phyloP scores from a whole-genome alignment of 2,113 vertebrate genomes.

The Columbina picui region DNA sequence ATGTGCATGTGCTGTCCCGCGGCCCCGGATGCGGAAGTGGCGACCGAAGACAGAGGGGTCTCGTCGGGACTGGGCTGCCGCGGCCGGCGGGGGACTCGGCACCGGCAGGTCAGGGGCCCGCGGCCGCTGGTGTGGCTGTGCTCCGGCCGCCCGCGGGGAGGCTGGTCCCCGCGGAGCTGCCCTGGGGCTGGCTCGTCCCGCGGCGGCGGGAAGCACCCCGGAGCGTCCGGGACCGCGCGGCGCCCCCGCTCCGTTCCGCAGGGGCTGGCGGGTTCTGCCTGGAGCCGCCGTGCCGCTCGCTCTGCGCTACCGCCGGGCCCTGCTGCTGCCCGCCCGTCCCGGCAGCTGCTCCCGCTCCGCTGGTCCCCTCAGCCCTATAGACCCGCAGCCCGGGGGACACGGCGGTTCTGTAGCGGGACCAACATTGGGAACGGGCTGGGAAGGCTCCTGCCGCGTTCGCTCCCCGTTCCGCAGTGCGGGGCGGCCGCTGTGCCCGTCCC shows the following conservation, averaged over 20 bases:
- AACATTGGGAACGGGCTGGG: no score
- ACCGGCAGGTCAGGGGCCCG: neutral
- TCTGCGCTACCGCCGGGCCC: neutral
- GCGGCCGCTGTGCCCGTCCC: neutral
- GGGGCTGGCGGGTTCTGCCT: neutral
- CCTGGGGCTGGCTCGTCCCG: neutral
- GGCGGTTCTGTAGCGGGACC: fast-evolving
- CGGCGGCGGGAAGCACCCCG: neutral
- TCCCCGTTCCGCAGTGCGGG: no score
- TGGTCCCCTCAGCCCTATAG: fast-evolving
- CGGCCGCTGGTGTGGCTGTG: neutral
- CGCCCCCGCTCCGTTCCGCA: neutral
- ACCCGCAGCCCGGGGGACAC: fast-evolving
- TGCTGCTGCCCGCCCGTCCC: neutral
- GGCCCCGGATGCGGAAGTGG: conserved; percentile 28
- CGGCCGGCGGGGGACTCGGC: neutral
- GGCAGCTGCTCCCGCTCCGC: neutral
- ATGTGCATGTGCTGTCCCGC: neutral
- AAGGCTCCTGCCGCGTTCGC: no score
- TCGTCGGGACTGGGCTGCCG: neutral
- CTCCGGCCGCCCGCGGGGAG: no score
- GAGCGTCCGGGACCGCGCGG: neutral
- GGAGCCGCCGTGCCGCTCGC: neutral
- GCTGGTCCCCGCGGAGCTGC: neutral
- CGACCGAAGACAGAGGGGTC: fast-evolving